Evolutionary conservation across 2,888 invertebrate species (phyloP).

Genomic region (Tinea pellionella): DNA sequence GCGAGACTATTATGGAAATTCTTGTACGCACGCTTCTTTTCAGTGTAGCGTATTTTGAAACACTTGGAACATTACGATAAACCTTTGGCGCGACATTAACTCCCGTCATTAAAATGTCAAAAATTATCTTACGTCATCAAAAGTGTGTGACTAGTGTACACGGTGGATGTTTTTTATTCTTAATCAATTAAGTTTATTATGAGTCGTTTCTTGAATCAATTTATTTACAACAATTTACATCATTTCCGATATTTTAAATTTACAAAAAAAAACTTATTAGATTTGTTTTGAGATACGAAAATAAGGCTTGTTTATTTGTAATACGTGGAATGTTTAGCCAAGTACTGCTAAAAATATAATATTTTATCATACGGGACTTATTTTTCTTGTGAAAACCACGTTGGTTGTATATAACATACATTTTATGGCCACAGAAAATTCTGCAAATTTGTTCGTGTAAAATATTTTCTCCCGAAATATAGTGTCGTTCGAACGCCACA

Average conservation of each 20-base stretch:
- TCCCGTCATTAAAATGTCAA: background rate
- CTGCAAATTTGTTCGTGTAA: background rate
- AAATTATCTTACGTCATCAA: background rate
- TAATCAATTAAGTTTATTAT: background rate
- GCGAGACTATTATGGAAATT: too few species aligned
- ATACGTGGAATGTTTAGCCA: background rate
- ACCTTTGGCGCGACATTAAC: too few species aligned
- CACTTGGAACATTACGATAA: too few species aligned
- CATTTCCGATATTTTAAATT: too few species aligned
- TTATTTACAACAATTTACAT: too few species aligned
- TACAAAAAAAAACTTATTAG: too few species aligned
- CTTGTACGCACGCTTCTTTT: too few species aligned
- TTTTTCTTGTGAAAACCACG: background rate
- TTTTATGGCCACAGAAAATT: background rate
- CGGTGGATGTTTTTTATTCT: background rate
- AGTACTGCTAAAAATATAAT: background rate
- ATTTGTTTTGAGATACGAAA: background rate
- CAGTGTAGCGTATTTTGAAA: too few species aligned
- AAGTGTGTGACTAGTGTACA: background rate
- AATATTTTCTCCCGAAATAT: background rate
- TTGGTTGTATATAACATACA: background rate
- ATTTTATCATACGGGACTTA: background rate
- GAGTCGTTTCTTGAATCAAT: too few species aligned
- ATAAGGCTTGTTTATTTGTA: slow-evolving; percentile 1
- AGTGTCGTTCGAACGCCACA: background rate